Percentiles rank a stretch among this genome's conserved stretches.
These are phyloP conservation scores for Tylochromis polylepis DNA, from an alignment of 2,113 vertebrate genomes.

Conservation along the genomic window DNA sequence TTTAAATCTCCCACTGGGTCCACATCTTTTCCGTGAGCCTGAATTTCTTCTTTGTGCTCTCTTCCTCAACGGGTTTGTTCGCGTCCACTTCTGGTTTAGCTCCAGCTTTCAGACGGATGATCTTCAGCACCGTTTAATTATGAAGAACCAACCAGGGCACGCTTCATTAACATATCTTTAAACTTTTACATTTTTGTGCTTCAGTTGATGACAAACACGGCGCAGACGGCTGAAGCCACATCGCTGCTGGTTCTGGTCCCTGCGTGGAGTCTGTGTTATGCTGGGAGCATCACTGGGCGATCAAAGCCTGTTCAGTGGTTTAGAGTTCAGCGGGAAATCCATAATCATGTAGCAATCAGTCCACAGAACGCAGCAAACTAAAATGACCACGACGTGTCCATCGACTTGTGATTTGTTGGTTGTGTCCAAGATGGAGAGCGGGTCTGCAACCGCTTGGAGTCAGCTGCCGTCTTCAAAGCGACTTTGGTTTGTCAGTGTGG, in stretches of 20 bases:
- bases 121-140: neutral
- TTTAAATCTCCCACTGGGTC: neutral
- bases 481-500: no score
- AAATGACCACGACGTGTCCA: no score
- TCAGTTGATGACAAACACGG: neutral
- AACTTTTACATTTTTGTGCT: neutral
- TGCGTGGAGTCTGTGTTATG: neutral
- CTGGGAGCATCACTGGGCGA: neutral
- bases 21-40: neutral
- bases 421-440: no score
- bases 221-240: neutral
- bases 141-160: neutral
- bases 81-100: neutral
- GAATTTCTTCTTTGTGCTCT: neutral
- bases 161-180: neutral
- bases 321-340: neutral
- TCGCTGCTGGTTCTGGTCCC: neutral
- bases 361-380: no score
- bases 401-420: no score
- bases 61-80: neutral
- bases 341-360: no score
- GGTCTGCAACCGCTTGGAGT: no score
- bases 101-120: neutral
- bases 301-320: neutral
- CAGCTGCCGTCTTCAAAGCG: no score